Conservation (phyloP, 1,140 invertebrate species). For the Parapsyche elsis region DNA sequence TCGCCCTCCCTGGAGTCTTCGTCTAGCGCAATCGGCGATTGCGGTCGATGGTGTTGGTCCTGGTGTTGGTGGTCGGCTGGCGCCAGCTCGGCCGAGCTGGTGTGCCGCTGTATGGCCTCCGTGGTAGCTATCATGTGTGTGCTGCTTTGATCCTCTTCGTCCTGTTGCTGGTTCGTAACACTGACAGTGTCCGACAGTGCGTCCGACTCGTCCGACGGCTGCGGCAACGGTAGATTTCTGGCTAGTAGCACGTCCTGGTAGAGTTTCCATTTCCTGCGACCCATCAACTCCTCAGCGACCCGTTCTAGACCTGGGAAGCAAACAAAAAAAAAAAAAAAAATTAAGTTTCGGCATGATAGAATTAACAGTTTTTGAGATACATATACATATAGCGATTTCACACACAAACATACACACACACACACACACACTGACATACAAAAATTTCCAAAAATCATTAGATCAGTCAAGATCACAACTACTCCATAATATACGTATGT, state of each 20-base stretch:
- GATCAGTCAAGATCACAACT: too few species aligned
- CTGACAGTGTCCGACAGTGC: conserved; percentile 52
- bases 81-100: conserved; percentile 48
- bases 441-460: too few species aligned
- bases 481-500: too few species aligned
- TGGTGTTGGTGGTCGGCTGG: conserved; percentile 21
- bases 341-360: too few species aligned
- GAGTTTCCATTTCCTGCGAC: conserved; percentile 92
- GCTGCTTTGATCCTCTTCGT: conserved; percentile 30
- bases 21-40: conserved; percentile 51
- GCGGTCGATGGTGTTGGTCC: conserved; percentile 51
- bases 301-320: conserved; percentile 89
- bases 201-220: conserved; percentile 55
- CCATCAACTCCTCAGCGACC: conserved; percentile 95
- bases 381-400: too few species aligned
- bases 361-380: too few species aligned
- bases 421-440: too few species aligned
- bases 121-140: conserved; percentile 52
- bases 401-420: too few species aligned
- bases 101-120: conserved; percentile 53
- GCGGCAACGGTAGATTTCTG: conserved; percentile 70
- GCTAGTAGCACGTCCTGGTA: conserved; percentile 83
- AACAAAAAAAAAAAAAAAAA: too few species aligned
- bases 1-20: conserved; percentile 62
- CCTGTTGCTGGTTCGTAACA: conserved; percentile 34